A percentile compares a stretch with the other conserved stretches of the same genome.
Conservation (phyloP, 2,113 vertebrate species). For the Ceyx melanurus region DNA sequence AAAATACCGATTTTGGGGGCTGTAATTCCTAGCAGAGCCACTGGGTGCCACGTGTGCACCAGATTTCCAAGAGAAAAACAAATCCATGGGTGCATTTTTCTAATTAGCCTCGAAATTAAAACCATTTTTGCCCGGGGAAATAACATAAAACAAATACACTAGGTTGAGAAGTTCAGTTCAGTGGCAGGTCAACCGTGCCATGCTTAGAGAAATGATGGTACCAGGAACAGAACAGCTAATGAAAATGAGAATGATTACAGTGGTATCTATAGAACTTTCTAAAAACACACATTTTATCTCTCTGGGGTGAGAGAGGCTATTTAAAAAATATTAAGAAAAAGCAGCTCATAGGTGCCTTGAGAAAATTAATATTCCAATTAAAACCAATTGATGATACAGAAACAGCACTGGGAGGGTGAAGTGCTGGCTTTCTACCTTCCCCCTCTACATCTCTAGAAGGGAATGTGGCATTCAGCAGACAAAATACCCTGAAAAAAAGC, state of each 20-base stretch:
- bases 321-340: not conserved
- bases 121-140: slow-evolving; percentile 46
- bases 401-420: not conserved
- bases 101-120: slow-evolving; percentile 60
- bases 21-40: slow-evolving; percentile 11
- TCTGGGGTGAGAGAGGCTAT: not conserved
- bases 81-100: not conserved
- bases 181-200: slow-evolving; percentile 33
- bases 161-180: slow-evolving; percentile 52
- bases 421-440: not conserved
- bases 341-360: not conserved
- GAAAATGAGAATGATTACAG: slow-evolving; percentile 19
- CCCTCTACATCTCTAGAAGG: not conserved
- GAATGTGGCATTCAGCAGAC: not conserved
- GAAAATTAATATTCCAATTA: not conserved
- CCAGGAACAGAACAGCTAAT: slow-evolving; percentile 7
- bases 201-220: slow-evolving; percentile 8
- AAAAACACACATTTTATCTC: slow-evolving; percentile 23
- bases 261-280: not conserved
- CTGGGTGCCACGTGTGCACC: slow-evolving; percentile 26
- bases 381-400: not conserved
- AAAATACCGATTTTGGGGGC: not conserved
- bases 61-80: not conserved
- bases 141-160: slow-evolving; percentile 33
- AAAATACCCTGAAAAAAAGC: not conserved